Conservation (phyloP, 2,888 invertebrate genomes). For the Stenodema calcarata region DNA sequence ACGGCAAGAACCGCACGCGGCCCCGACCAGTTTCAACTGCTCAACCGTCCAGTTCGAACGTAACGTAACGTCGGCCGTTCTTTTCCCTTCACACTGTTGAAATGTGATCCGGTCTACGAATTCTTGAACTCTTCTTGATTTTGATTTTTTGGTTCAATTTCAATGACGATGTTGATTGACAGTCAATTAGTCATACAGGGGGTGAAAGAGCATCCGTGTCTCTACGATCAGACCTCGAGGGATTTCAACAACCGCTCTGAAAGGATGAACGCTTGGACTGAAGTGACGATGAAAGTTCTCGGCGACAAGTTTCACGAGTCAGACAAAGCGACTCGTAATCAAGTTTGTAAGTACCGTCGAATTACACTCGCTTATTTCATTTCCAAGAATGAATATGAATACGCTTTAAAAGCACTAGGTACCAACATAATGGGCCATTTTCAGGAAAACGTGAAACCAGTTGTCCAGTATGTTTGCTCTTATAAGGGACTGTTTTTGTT, state of each 20-base stretch:
- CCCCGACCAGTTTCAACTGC: background rate
- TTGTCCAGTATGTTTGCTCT: too few species aligned
- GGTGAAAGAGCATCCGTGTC: background rate
- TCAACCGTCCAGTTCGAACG: background rate
- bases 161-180: background rate
- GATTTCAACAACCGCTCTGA: background rate
- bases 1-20: background rate
- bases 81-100: too few species aligned
- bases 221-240: background rate
- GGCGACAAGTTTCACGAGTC: background rate
- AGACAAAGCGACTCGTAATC: background rate
- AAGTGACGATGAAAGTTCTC: background rate
- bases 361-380: too few species aligned
- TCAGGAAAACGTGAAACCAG: too few species aligned
- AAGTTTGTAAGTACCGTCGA: background rate
- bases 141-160: too few species aligned
- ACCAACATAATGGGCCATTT: too few species aligned
- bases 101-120: too few species aligned
- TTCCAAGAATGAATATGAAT: too few species aligned
- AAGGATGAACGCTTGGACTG: background rate
- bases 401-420: too few species aligned
- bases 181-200: background rate
- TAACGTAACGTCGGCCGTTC: too few species aligned
- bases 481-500: too few species aligned
- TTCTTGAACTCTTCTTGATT: too few species aligned